Evolutionary conservation across 2,888 invertebrate genomes (phyloP).

Genomic region (Papilio demoleus): DNA sequence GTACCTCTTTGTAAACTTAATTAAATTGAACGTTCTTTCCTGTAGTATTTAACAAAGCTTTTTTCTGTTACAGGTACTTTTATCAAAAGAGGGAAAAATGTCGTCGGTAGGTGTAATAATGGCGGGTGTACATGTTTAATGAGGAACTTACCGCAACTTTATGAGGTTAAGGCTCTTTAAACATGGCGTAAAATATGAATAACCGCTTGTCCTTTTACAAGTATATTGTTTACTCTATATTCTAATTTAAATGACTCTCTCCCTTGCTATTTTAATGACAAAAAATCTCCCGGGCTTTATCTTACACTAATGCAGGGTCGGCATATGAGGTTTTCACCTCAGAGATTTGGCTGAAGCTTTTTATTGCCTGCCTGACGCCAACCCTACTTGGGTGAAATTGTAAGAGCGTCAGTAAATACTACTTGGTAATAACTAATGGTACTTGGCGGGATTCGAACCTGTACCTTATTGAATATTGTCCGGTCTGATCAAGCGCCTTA

Average conservation of each 20-base stretch:
- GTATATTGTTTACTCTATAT: slow-evolving; percentile 20
- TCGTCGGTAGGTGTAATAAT: slow-evolving; percentile 36
- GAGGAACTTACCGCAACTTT: slow-evolving; percentile 31
- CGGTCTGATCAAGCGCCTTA: too few relatives aligned
- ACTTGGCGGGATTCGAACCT: too few relatives aligned
- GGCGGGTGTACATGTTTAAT: slow-evolving; percentile 30
- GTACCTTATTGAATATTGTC: too few relatives aligned
- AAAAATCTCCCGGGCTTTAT: too few relatives aligned
- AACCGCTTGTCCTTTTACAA: slow-evolving; percentile 22
- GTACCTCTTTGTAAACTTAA: slow-evolving; percentile 21
- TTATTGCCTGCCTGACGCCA: too few relatives aligned
- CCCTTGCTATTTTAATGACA: background rate
- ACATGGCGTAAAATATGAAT: slow-evolving; percentile 29
- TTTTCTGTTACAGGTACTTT: slow-evolving; percentile 34
- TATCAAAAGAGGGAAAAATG: slow-evolving; percentile 32
- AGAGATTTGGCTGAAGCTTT: too few relatives aligned
- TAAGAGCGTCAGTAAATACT: too few relatives aligned
- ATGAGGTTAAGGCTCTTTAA: slow-evolving; percentile 38
- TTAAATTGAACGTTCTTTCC: slow-evolving; percentile 17
- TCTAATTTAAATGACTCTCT: background rate
- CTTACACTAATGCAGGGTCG: too few relatives aligned
- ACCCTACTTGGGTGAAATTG: too few relatives aligned
- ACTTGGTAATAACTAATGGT: too few relatives aligned
- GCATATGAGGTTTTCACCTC: too few relatives aligned
- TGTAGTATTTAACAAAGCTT: slow-evolving; percentile 22